Evolutionary conservation across 2,888 invertebrate genomes (phyloP), one percentile per base, ranked within the genome.

Genomic region (Drosophila cyrtoloma): DNA sequence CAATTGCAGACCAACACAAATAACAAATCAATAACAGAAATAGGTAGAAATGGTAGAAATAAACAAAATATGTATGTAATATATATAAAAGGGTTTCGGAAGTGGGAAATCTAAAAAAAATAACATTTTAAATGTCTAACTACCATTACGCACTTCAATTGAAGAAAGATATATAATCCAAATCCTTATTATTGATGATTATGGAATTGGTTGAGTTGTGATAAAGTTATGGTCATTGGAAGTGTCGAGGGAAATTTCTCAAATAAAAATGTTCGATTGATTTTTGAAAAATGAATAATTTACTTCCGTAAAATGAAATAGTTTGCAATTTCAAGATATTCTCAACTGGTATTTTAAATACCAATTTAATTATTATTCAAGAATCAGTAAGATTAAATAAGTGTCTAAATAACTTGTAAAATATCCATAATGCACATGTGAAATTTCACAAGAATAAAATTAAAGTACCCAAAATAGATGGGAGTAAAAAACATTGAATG

Each of bases 31-130:
- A 9, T 52, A 22, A 32, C 30, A 53, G 4, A 79, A 63, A 65
- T 71, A 79, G 66, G 26, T 67, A 47, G 67, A 71, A 75, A 67
- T 67, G 60, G 33, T 35, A 64, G 56, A 62, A 79, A 71, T 64
- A 64, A 78, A 61, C n/a, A 59, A 44, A 22, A 42, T 22, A 22
- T 42, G n/a, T 52, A 51, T 71, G 66, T 72, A 77, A 72, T 47
- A 2, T 12, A 22, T 33, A 1, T 30, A n/a, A 28, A 55, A 28
- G 14, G n/a, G 56, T n/a, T 37, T 56, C 12, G 39, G 14, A 12
- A 22, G 9, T 7, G n/a, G 30, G 0, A n/a, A n/a, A 16, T 35
- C 35, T 12, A 28, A 12, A 28, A n/a, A 10, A 39, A 37, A 55
- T 5, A 9, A 26, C 19, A 37, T 26, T 37, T 19, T 35, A 12